These are phyloP conservation scores for Cremastinae sp. DNA, from an alignment of 2,888 invertebrate species.

Conservation along the genomic window DNA sequence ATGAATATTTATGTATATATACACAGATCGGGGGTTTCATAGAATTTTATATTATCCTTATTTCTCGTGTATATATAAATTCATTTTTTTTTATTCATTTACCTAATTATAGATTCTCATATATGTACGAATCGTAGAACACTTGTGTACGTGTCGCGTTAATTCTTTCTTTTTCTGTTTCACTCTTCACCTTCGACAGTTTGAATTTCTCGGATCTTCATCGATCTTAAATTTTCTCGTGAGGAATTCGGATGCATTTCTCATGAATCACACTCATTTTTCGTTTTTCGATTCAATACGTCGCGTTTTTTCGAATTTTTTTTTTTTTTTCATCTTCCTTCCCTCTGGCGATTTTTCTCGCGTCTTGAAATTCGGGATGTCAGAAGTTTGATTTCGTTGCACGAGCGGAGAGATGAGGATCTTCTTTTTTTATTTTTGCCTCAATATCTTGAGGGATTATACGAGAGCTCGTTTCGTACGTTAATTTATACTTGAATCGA, in stretches of 20 bases:
- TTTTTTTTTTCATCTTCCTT: background rate
- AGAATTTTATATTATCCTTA: constrained; percentile 73
- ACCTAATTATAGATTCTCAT: constrained; percentile 46
- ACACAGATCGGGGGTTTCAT: constrained; percentile 68
- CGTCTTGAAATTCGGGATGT: background rate
- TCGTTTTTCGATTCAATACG: background rate
- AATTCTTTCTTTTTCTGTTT: constrained; percentile 35
- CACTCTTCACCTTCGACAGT: constrained; percentile 22
- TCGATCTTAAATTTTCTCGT: background rate
- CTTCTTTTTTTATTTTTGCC: background rate
- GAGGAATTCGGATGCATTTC: constrained; percentile 9
- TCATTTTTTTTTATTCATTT: constrained; percentile 67
- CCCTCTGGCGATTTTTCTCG: too few species aligned
- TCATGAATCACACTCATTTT: background rate
- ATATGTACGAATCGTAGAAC: constrained; percentile 65
- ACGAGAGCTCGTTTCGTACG: constrained; percentile 12
- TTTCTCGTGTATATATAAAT: constrained; percentile 72
- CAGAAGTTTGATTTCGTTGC: constrained; percentile 1
- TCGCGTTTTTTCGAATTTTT: background rate
- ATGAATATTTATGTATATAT: constrained; percentile 59
- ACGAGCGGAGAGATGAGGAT: background rate
- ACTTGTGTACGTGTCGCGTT: constrained; percentile 60
- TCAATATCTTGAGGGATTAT: too few species aligned
- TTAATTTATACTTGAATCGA: constrained; percentile 35
- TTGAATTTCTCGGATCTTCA: background rate